Conservation (phyloP, 2,888 invertebrate species). For the Monopis laevigella region DNA sequence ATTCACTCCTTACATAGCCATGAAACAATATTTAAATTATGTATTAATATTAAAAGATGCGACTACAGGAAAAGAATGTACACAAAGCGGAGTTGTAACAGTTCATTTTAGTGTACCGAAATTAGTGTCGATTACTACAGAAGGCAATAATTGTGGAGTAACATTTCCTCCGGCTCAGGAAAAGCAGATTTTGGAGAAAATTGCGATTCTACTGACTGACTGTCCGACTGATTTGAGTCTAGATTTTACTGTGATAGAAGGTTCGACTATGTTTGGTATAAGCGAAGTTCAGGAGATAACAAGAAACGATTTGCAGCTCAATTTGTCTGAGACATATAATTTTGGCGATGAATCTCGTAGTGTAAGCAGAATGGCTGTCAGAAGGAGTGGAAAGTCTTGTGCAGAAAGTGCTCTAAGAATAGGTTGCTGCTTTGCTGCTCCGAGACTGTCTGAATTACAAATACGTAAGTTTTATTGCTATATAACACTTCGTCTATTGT, state of each 20-base stretch:
- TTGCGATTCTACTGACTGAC: constrained; percentile 47
- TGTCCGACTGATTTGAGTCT: constrained; percentile 45
- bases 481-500: too few relatives aligned
- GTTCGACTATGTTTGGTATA: constrained; percentile 37
- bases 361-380: constrained; percentile 14
- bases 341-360: not conserved
- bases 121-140: constrained; percentile 46
- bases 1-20: constrained; percentile 28
- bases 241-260: constrained; percentile 36
- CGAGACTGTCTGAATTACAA: constrained; percentile 34
- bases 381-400: constrained; percentile 43
- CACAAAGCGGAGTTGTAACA: constrained; percentile 33
- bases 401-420: constrained; percentile 48
- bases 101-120: constrained; percentile 43
- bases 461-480: constrained; percentile 37
- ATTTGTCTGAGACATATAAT: not conserved
- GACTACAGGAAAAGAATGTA: constrained; percentile 35
- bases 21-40: constrained; percentile 36
- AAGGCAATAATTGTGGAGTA: constrained; percentile 41
- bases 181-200: constrained; percentile 30
- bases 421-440: constrained; percentile 40
- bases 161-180: constrained; percentile 39
- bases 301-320: constrained; percentile 38
- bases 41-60: constrained; percentile 39
- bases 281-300: constrained; percentile 48